Evolutionary conservation across 2,113 vertebrate species (phyloP).

Genomic region (Ranitomeya variabilis): DNA sequence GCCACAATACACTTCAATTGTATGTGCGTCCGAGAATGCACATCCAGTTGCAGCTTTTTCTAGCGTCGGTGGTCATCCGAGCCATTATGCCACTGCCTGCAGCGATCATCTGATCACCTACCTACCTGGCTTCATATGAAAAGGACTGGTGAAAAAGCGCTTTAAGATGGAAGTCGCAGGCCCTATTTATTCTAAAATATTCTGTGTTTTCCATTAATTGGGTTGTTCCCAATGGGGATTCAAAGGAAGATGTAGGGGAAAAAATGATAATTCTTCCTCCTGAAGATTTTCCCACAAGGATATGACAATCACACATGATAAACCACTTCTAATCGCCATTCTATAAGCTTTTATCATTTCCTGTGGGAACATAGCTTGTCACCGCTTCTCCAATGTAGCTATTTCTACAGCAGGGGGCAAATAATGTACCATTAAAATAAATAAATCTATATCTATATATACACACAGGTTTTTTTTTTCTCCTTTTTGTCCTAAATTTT

Average conservation of each 20-base stretch:
- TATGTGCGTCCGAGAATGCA: too few species aligned
- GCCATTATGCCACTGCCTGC: too few species aligned
- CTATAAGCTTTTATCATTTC: not conserved
- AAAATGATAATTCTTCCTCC: not conserved
- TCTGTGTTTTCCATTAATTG: not conserved
- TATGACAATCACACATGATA: not conserved
- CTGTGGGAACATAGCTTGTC: not conserved
- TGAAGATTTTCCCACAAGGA: slow-evolving; percentile 1
- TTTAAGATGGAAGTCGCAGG: not conserved
- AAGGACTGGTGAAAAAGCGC: too few species aligned
- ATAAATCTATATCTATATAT: not conserved
- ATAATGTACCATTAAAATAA: not conserved
- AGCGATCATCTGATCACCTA: not conserved
- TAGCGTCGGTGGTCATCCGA: too few species aligned
- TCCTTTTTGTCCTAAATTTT: not conserved
- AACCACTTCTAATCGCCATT: not conserved
- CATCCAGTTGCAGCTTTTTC: too few species aligned
- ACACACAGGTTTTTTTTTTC: not conserved
- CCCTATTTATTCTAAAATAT: not conserved
- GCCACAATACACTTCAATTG: too few species aligned
- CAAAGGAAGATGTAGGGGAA: not conserved
- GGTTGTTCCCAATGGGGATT: not conserved
- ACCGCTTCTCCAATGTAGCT: not conserved
- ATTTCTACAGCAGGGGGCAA: not conserved
- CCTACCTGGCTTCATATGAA: not conserved